phyloP scores from a whole-genome alignment of 2,888 invertebrate genomes.

The Stenolophus ochropezus region DNA sequence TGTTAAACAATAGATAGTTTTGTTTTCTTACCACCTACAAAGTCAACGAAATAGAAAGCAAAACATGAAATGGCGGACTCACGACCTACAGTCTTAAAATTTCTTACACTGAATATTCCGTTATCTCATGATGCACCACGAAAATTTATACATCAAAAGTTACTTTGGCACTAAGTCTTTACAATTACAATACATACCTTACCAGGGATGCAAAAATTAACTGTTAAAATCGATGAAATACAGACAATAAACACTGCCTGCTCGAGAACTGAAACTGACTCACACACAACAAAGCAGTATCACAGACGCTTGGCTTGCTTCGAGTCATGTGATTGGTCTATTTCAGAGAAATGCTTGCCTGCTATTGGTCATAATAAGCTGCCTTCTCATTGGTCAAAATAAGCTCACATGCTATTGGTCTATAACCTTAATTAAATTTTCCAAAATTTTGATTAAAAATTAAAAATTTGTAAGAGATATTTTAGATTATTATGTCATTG shows the following conservation, averaged over 20 bases:
- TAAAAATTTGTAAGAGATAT: not conserved
- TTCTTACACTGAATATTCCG: not conserved
- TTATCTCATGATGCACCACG: not conserved
- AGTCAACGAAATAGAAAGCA: conserved; percentile 55
- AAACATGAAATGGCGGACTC: conserved; percentile 58
- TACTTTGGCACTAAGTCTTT: not conserved
- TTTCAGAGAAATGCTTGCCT: conserved; percentile 6
- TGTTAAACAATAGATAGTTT: conserved; percentile 11
- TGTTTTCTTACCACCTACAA: conserved; percentile 24
- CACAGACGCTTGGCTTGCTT: conserved; percentile 47
- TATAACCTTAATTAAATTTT: not conserved
- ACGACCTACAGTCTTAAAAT: conserved; percentile 39
- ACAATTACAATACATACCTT: conserved; percentile 25
- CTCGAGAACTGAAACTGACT: conserved; percentile 48
- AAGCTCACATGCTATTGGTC: conserved; percentile 64
- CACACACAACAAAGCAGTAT: conserved; percentile 41
- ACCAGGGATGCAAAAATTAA: conserved; percentile 32
- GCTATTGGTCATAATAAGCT: conserved; percentile 57
- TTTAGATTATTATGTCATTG: not conserved
- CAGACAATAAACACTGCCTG: conserved; percentile 46
- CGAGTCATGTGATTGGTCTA: conserved; percentile 40
- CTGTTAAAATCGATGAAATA: conserved; percentile 24
- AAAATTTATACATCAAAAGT: not conserved
- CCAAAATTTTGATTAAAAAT: conserved; percentile 18
- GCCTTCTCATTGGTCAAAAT: conserved; percentile 65